A percentile compares a stretch with the other conserved stretches of the same genome.
Evolutionary conservation across 2,797 vertebrate species (phyloP).

Genomic region (Acridotheres tristis): DNA sequence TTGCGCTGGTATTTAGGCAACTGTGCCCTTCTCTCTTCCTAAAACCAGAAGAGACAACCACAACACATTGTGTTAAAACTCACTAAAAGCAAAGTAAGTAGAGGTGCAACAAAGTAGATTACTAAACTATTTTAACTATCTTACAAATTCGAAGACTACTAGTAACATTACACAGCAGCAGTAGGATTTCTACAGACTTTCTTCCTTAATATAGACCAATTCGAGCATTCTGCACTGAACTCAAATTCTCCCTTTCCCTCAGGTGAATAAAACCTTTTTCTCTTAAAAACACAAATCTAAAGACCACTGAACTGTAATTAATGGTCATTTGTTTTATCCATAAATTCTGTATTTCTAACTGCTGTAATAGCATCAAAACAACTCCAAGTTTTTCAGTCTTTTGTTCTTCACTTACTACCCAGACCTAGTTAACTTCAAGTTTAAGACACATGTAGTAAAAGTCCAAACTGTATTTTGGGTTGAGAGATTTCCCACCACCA

Average conservation of each 20-base stretch:
- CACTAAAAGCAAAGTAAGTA: background rate
- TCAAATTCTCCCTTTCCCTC: background rate
- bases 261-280: background rate
- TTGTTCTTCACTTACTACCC: background rate
- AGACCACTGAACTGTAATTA: background rate
- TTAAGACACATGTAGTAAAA: background rate
- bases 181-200: background rate
- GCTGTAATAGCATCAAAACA: background rate
- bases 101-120: background rate
- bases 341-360: background rate
- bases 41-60: constrained; percentile 21
- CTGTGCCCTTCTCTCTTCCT: constrained; percentile 98
- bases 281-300: background rate
- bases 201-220: background rate
- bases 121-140: background rate
- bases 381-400: background rate
- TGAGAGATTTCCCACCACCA: background rate
- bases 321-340: background rate
- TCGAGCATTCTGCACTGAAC: accelerated
- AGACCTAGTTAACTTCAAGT: background rate
- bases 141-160: background rate
- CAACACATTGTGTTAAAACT: background rate
- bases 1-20: constrained; percentile 94
- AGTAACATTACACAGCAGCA: background rate
- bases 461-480: background rate